These are phyloP conservation scores for Pachyramphus minor DNA, from an alignment of 2,113 vertebrate species.

Conservation along the genomic window DNA sequence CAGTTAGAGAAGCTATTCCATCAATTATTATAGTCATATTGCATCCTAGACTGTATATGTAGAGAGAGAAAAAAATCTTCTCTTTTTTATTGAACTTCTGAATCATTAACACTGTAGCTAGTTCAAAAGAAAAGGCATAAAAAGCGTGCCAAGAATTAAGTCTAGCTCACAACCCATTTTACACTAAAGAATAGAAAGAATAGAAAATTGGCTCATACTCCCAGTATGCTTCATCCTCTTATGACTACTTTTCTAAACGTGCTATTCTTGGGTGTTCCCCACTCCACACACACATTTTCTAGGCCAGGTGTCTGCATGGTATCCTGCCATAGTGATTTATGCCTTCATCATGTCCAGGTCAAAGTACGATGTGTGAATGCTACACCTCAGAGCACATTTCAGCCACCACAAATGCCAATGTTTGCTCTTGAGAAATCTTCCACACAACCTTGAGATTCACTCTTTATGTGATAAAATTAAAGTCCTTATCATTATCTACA, in stretches of 20 bases:
- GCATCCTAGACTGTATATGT: background rate
- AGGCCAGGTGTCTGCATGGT: background rate
- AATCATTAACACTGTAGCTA: background rate
- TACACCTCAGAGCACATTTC: background rate
- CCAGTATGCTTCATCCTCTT: background rate
- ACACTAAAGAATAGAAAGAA: background rate
- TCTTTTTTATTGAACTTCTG: background rate
- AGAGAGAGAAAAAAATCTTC: background rate
- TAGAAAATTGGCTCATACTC: background rate
- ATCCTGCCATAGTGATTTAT: slow-evolving; percentile 13
- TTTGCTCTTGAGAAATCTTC: background rate
- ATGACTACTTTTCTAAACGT: background rate
- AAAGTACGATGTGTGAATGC: background rate
- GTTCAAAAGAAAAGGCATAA: background rate
- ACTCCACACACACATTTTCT: background rate
- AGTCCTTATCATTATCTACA: background rate
- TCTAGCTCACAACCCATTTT: background rate
- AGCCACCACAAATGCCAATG: background rate
- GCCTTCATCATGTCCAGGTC: background rate
- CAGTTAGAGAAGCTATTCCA: background rate
- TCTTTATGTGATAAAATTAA: background rate
- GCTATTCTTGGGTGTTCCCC: background rate
- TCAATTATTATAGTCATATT: background rate
- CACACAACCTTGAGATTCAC: background rate
- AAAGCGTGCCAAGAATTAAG: background rate